phyloP scores from a whole-genome alignment of 1,140 invertebrate genomes.

The Drosophila neocordata region DNA sequence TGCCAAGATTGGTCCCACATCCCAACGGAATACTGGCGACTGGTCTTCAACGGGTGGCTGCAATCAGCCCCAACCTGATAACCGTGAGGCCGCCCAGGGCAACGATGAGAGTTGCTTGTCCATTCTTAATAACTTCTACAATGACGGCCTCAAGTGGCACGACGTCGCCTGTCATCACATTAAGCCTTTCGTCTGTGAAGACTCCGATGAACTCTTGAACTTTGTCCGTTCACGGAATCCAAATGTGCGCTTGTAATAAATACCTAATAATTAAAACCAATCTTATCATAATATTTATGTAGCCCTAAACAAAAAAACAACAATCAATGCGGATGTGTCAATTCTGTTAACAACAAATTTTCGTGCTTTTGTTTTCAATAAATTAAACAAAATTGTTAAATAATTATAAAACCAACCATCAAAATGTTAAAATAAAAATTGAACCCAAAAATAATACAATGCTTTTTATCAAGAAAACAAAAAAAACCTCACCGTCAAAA shows the following conservation, averaged over 20 bases:
- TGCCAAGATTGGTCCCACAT: slow-evolving; percentile 93
- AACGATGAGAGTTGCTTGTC: slow-evolving; percentile 95
- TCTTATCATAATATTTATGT: slow-evolving; percentile 68
- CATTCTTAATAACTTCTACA: slow-evolving; percentile 96
- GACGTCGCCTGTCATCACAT: slow-evolving; percentile 95
- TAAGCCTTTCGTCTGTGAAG: slow-evolving; percentile 96
- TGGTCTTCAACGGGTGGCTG: slow-evolving; percentile 94
- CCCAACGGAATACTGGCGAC: slow-evolving; percentile 92
- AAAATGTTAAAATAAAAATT: slow-evolving; percentile 76
- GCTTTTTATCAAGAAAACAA: too few relatives aligned
- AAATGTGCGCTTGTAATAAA: slow-evolving; percentile 89
- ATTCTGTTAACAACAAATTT: slow-evolving; percentile 42
- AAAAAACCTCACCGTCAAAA: too few relatives aligned
- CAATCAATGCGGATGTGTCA: slow-evolving; percentile 23
- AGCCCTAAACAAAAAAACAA: slow-evolving; percentile 69
- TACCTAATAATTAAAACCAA: slow-evolving; percentile 46
- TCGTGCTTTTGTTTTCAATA: slow-evolving; percentile 64
- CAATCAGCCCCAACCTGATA: slow-evolving; percentile 93
- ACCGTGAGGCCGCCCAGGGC: slow-evolving; percentile 92
- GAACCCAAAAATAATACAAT: slow-evolving; percentile 39
- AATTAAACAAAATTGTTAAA: slow-evolving; percentile 77
- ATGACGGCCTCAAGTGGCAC: slow-evolving; percentile 95
- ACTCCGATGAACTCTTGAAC: slow-evolving; percentile 95
- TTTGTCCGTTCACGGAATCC: slow-evolving; percentile 94
- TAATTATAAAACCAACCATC: slow-evolving; percentile 52